These are phyloP conservation scores for Rousettus leschenaultii DNA, from an alignment of 2,113 vertebrate species.

Conservation along the genomic window DNA sequence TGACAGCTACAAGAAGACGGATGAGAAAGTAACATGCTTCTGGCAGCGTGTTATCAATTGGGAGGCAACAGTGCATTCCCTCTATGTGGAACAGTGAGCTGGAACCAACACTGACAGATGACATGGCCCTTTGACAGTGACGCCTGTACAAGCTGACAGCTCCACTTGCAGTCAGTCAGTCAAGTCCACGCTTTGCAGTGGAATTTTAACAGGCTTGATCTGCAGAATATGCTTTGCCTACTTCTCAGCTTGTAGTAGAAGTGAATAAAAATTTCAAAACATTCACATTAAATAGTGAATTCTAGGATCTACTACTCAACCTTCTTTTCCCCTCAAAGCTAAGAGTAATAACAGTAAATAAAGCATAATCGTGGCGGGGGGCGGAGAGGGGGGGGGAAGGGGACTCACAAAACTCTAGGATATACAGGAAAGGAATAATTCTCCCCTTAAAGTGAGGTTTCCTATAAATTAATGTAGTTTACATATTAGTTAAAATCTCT, in stretches of 20 bases:
- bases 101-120: constrained; percentile 98
- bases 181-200: constrained; percentile 83
- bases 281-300: constrained; percentile 71
- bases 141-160: constrained; percentile 93
- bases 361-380: not conserved
- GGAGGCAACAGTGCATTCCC: constrained; percentile 89
- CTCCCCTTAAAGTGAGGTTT: constrained; percentile 30
- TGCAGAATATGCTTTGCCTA: constrained; percentile 82
- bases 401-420: not conserved
- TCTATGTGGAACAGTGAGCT: constrained; percentile 96
- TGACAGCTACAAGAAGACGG: constrained; percentile 95
- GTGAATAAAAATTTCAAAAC: constrained; percentile 74
- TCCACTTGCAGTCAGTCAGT: constrained; percentile 95
- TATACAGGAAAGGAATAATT: not conserved
- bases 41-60: constrained; percentile 91
- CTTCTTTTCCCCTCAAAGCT: constrained; percentile 2
- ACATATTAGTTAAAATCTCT: constrained; percentile 31
- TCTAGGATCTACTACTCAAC: constrained; percentile 57
- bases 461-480: not conserved
- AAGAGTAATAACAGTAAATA: constrained; percentile 35
- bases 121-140: constrained; percentile 92
- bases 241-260: constrained; percentile 69
- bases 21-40: constrained; percentile 91
- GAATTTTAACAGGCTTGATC: constrained; percentile 86
- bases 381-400: too few species aligned